Percentiles rank a stretch among this genome's conserved stretches.
These are phyloP conservation scores for Bombyx mori DNA, from an alignment of 1,140 invertebrate species.

Conservation along the genomic window ASM3026992v2 NC_085124.1:6612001-6612500, in stretches of 20 bases:
- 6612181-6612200: constrained; percentile 60
- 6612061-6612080: constrained; percentile 38
- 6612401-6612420: constrained; percentile 46
- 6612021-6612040: constrained; percentile 34
- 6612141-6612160: constrained; percentile 71
- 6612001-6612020: constrained; percentile 16
- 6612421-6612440: constrained; percentile 31
- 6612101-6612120: constrained; percentile 64
- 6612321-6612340: constrained; percentile 45
- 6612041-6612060: constrained; percentile 32
- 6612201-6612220: constrained; percentile 54
- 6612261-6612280: constrained; percentile 7
- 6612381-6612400: constrained; percentile 53
- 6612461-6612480: constrained; percentile 22
- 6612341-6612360: constrained; percentile 42
- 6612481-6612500: constrained; percentile 19
- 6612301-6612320: constrained; percentile 39
- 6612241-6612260: constrained; percentile 10
- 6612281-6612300: constrained; percentile 30
- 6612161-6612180: constrained; percentile 66
- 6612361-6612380: constrained; percentile 54
- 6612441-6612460: constrained; percentile 22
- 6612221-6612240: constrained; percentile 35
- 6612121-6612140: constrained; percentile 65
- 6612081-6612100: constrained; percentile 57